A percentile compares a stretch with the other conserved stretches of the same genome.
phyloP scores from a whole-genome alignment of 2,888 invertebrate species.

The Meloe dianella region DNA sequence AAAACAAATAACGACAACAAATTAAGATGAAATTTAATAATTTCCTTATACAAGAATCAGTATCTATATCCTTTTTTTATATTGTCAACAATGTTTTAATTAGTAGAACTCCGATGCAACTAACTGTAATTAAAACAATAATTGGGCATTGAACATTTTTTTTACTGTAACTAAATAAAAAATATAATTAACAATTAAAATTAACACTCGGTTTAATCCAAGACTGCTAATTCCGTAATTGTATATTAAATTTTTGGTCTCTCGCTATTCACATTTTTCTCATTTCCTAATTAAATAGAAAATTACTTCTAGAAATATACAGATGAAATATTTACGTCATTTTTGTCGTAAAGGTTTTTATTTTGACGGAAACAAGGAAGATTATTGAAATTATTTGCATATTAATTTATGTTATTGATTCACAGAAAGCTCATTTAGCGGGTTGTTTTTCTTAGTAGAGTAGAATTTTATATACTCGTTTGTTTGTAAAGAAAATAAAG shows the following conservation, averaged over 20 bases:
- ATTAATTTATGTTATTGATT: background rate
- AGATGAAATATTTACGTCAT: conserved; percentile 29
- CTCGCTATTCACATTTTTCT: conserved; percentile 41
- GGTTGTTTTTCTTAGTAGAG: no score
- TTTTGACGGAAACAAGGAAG: background rate
- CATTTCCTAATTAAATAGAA: conserved; percentile 43
- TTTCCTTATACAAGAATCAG: background rate
- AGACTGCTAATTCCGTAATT: conserved; percentile 39
- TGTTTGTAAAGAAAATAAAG: no score
- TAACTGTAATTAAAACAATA: conserved; percentile 39
- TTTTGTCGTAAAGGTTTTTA: background rate
- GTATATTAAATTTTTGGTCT: conserved; percentile 43
- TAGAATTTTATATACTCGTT: no score
- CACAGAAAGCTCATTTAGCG: background rate
- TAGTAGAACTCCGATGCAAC: conserved; percentile 29
- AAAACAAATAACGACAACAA: background rate
- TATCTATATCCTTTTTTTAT: conserved; percentile 6
- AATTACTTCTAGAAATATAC: conserved; percentile 40
- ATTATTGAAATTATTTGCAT: background rate
- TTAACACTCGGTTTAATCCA: conserved; percentile 41
- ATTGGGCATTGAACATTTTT: conserved; percentile 43
- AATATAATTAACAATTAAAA: conserved; percentile 45
- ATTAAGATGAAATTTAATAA: background rate
- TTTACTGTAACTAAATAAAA: conserved; percentile 38
- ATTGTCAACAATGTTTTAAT: conserved; percentile 6